phyloP scores from a whole-genome alignment of 1,140 invertebrate genomes.

The Leptonema lineaticorne region DNA sequence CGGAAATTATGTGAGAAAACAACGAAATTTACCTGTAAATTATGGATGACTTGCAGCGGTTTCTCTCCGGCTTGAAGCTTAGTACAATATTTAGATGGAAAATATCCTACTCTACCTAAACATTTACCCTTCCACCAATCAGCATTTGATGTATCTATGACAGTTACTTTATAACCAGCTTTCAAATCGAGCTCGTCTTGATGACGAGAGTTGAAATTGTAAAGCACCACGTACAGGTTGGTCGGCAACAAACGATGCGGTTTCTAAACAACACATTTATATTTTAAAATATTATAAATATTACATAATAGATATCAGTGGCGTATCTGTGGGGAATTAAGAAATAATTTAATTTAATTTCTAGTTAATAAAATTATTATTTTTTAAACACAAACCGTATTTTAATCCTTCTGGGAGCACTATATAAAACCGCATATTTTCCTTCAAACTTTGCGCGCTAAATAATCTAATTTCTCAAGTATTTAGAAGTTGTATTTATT shows the following conservation, averaged over 20 bases:
- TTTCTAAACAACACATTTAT: conserved; percentile 59
- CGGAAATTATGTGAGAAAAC: not conserved
- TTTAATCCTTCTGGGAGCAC: too few species aligned
- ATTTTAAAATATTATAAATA: not conserved
- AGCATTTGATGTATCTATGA: conserved; percentile 90
- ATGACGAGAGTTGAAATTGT: conserved; percentile 92
- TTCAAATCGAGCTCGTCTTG: conserved; percentile 92
- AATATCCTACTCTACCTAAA: conserved; percentile 86
- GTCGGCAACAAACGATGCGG: conserved; percentile 82
- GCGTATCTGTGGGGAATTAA: too few species aligned
- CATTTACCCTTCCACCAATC: conserved; percentile 98
- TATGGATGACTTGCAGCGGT: conserved; percentile 79
- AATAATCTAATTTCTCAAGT: too few species aligned
- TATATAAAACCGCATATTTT: too few species aligned
- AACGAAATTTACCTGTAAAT: conserved; percentile 55
- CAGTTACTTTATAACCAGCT: conserved; percentile 92
- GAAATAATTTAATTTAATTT: too few species aligned
- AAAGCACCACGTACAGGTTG: conserved; percentile 91
- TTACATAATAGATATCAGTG: not conserved
- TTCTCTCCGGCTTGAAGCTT: conserved; percentile 85
- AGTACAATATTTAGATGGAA: conserved; percentile 92
- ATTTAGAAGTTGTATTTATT: too few species aligned
- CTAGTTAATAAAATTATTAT: too few species aligned
- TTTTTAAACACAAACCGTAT: too few species aligned
- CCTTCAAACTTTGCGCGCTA: too few species aligned